phyloP scores from a whole-genome alignment of 92 coral and sea anemone genomes.

The Nematostella vectensis region DNA sequence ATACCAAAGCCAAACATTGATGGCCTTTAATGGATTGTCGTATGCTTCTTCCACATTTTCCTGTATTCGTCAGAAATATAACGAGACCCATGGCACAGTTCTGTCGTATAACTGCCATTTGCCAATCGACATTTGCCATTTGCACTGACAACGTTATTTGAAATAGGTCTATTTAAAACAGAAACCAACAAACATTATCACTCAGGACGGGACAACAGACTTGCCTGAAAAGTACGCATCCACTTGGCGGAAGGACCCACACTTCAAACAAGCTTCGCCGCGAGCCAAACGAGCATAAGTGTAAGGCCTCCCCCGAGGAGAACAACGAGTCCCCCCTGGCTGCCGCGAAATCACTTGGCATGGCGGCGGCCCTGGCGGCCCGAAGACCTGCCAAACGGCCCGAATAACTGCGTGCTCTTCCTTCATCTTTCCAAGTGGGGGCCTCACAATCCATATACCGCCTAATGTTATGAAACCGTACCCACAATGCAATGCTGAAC shows the following conservation, averaged over 20 bases:
- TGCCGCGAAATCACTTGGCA: conserved; percentile 12
- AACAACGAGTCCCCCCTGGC: conserved; percentile 6
- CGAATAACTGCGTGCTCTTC: conserved; percentile 7
- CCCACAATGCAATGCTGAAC: conserved; percentile 82
- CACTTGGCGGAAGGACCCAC: conserved; percentile 52
- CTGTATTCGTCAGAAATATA: no score
- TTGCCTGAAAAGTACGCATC: conserved; percentile 49
- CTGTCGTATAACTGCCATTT: no score
- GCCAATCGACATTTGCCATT: no score
- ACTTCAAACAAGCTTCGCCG: conserved; percentile 72
- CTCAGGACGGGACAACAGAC: conserved; percentile 2
- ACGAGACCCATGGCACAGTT: no score
- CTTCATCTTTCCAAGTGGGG: conserved; percentile 6
- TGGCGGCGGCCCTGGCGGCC: conserved; percentile 2
- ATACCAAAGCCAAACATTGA: no score
- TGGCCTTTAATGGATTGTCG: no score
- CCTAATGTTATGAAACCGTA: conserved; percentile 37
- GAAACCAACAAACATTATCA: no score
- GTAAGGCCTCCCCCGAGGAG: conserved; percentile 34
- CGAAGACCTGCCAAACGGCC: conserved; percentile 13
- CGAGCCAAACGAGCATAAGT: conserved; percentile 77
- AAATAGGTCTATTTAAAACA: no score
- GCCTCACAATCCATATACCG: conserved; percentile 17
- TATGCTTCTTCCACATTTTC: no score
- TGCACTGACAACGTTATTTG: no score